These are phyloP conservation scores for Nycticebus coucang DNA, from an alignment of 2,113 vertebrate genomes.

Conservation along the genomic window DNA sequence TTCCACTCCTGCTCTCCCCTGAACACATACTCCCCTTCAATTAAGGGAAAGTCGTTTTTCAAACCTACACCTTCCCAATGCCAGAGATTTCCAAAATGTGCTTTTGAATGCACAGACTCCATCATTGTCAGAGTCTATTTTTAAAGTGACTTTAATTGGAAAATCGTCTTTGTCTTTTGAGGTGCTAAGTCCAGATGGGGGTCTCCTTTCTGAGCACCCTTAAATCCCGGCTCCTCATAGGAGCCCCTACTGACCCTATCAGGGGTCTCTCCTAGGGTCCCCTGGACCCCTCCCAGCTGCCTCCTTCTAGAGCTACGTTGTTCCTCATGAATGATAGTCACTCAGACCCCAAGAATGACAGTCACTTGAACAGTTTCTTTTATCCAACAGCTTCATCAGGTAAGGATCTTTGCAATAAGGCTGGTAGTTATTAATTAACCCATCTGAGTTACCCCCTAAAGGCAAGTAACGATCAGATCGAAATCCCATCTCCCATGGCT, in stretches of 20 bases:
- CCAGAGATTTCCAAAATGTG: not conserved
- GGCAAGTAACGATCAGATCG: not conserved
- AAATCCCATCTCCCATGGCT: not conserved
- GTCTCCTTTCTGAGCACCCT: fast-evolving
- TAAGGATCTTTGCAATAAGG: not conserved
- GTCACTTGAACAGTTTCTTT: not conserved
- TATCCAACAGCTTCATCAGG: not conserved
- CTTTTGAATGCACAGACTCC: not conserved
- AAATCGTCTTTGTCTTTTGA: not conserved
- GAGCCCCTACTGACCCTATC: fast-evolving
- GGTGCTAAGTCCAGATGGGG: not conserved
- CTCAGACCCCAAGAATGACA: no score
- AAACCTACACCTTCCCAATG: not conserved
- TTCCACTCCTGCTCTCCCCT: not conserved
- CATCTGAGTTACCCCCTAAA: not conserved
- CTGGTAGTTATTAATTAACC: not conserved
- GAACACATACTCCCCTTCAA: not conserved
- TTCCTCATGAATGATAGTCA: not conserved
- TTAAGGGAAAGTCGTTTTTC: not conserved
- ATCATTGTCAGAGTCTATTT: not conserved
- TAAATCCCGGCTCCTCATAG: fast-evolving
- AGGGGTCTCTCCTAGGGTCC: no score
- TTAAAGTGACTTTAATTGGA: not conserved
- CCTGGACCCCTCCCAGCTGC: not conserved
- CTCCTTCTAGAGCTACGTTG: not conserved